Evolutionary conservation across 2,888 invertebrate species (phyloP), one percentile per base, ranked within the genome.

Genomic region (Amblyjoppa fuscipennis): DNA sequence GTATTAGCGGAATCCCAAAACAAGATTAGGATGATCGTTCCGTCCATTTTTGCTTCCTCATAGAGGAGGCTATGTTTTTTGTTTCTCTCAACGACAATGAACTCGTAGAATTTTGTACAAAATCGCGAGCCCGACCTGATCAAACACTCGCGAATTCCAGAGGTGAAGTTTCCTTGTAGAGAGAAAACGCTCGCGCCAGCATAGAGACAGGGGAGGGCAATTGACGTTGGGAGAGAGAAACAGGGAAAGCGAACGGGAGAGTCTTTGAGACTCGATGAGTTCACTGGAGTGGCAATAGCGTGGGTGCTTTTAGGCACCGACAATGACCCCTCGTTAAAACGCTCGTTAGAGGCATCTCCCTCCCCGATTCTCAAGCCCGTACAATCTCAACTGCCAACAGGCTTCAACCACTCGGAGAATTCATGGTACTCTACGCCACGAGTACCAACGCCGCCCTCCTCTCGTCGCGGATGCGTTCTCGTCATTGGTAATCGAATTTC

Each of bases 251-350:
- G 53, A 41, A 75, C 61, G 68, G 77, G 75, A 79, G 78, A 82
- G 79, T 85, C 82, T 85, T 83, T 80, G 83, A 81, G 83, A 77
- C 81, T 77, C 83, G 80, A 83, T 77, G 83, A 83, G 81, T 74
- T 81, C 74, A 70, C 74, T 83, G 81, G 85, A 86, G 85, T 86
- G 85, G 83, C 85, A 86, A 86, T 86, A 81, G 77, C 80, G 83
- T 80, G 85, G 85, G 83, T 81, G 77, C 85, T 86, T 86, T 86
- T 86, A 83, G 83, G 85, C 85, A 81, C 83, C 85, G 81, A 86
- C 85, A 86, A 86, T 86, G 81, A 86, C 83, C 83, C 81, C 85
- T 86, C 85, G 85, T 86, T 86, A 86, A 83, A 86, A 86, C 70
- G 81, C 85, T 86, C 81, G 83, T 86, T 86, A 86, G 70, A 77